These are phyloP conservation scores for Dendrolimus houi DNA, from an alignment of 2,888 invertebrate genomes.

Conservation along the genomic window DNA sequence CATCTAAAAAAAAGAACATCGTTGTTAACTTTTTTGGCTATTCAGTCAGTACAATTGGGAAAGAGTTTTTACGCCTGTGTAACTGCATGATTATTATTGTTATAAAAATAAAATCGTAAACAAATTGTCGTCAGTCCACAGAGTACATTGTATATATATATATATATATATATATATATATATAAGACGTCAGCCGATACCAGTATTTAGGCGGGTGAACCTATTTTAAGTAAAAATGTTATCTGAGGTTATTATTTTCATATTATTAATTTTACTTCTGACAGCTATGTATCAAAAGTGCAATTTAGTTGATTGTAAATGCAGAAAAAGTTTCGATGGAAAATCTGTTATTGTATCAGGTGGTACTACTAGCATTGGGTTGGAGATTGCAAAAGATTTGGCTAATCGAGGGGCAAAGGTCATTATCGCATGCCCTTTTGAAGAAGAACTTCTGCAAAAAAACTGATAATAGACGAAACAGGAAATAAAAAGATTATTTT, in stretches of 20 bases:
- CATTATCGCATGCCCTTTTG: constrained; percentile 85
- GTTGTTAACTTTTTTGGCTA: no score
- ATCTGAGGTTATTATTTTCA: neutral
- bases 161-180: no score
- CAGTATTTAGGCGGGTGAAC: neutral
- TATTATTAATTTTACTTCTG: neutral
- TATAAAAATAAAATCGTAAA: no score
- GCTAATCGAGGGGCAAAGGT: constrained; percentile 83
- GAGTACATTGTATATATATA: no score
- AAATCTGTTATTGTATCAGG: constrained; percentile 88
- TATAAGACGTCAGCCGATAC: neutral
- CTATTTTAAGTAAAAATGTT: neutral
- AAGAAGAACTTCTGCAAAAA: constrained; percentile 81
- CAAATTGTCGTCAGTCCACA: no score
- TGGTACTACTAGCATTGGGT: constrained; percentile 89
- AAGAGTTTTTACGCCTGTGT: no score
- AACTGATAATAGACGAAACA: constrained; percentile 81
- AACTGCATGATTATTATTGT: no score
- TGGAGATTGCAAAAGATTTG: constrained; percentile 83
- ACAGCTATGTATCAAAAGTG: neutral
- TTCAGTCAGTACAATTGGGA: no score
- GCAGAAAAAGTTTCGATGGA: constrained; percentile 45
- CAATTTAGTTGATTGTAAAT: neutral
- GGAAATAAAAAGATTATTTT: constrained; percentile 82
- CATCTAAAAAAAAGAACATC: no score